A percentile compares a stretch with the other conserved stretches of the same genome.
Evolutionary conservation across 2,888 invertebrate species (phyloP).

Genomic region (Rutpela maculata): DNA sequence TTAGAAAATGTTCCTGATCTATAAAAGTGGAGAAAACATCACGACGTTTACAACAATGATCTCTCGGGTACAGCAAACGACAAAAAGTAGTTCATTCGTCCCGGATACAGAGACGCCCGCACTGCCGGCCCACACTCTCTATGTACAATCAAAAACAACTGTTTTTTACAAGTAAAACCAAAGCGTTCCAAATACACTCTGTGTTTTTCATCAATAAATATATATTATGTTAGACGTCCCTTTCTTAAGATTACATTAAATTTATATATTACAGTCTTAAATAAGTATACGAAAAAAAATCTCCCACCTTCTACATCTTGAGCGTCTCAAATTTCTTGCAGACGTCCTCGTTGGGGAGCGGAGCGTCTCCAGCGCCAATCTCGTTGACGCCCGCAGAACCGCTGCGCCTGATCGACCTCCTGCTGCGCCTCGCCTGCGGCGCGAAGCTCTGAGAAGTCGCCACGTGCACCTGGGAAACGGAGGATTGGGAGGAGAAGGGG

Average conservation of each 20-base stretch:
- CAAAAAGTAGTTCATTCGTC: too few species aligned
- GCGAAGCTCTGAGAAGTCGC: constrained; percentile 51
- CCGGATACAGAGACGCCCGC: background rate
- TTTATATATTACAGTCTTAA: constrained; percentile 59
- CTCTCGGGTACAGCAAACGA: too few species aligned
- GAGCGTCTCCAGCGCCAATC: constrained; percentile 66
- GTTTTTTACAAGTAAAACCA: constrained; percentile 34
- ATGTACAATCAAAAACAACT: constrained; percentile 1
- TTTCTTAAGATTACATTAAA: constrained; percentile 55
- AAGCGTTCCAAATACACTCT: constrained; percentile 29
- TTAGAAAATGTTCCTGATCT: too few species aligned
- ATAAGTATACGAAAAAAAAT: constrained; percentile 54
- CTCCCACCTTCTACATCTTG: constrained; percentile 59
- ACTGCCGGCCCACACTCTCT: background rate
- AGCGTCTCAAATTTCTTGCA: constrained; percentile 71
- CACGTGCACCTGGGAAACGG: constrained; percentile 53
- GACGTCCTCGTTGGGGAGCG: constrained; percentile 53
- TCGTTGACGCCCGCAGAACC: constrained; percentile 61
- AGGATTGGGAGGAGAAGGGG: constrained; percentile 39
- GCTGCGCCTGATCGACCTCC: constrained; percentile 49
- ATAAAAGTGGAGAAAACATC: too few species aligned
- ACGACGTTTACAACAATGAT: too few species aligned
- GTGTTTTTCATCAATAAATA: constrained; percentile 53
- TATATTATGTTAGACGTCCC: constrained; percentile 52
- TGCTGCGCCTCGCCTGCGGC: constrained; percentile 52